Evolutionary conservation across 2,888 invertebrate species (phyloP).

Genomic region (Lasius platythorax): DNA sequence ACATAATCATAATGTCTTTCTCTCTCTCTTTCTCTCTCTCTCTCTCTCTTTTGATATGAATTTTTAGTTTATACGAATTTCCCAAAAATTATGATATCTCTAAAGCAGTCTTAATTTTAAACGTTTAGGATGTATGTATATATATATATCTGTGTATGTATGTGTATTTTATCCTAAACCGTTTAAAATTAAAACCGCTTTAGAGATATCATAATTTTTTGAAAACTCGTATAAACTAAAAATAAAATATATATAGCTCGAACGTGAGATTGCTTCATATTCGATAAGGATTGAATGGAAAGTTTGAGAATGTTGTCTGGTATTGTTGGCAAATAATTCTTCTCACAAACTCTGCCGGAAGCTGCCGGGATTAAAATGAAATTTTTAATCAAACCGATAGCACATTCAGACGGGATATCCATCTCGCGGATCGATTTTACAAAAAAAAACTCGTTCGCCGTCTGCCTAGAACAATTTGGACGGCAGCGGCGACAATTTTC

Average conservation of each 20-base stretch:
- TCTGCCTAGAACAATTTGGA: not conserved
- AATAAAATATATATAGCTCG: too few relatives aligned
- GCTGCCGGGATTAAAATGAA: conserved; percentile 56
- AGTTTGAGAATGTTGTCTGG: conserved; percentile 43
- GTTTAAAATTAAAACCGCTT: too few relatives aligned
- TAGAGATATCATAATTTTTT: too few relatives aligned
- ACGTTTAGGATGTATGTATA: too few relatives aligned
- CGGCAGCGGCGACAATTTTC: not conserved
- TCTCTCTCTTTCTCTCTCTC: not conserved
- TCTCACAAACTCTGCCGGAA: conserved; percentile 6
- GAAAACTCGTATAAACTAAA: too few relatives aligned
- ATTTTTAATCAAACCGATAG: conserved; percentile 70
- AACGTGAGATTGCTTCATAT: not conserved
- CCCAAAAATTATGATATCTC: not conserved
- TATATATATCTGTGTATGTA: too few relatives aligned
- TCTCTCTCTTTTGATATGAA: not conserved
- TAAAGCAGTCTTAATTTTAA: too few relatives aligned
- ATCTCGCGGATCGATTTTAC: conserved; percentile 40
- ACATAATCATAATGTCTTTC: not conserved
- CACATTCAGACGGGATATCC: conserved; percentile 46
- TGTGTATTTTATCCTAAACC: too few relatives aligned
- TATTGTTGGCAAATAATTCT: conserved; percentile 69
- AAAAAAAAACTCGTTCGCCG: conserved; percentile 60
- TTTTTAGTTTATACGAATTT: not conserved
- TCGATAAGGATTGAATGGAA: conserved; percentile 55